A percentile compares a stretch with the other conserved stretches of the same genome.
phyloP scores from a whole-genome alignment of 1,140 invertebrate species.

The Phymastichus coffea region DNA sequence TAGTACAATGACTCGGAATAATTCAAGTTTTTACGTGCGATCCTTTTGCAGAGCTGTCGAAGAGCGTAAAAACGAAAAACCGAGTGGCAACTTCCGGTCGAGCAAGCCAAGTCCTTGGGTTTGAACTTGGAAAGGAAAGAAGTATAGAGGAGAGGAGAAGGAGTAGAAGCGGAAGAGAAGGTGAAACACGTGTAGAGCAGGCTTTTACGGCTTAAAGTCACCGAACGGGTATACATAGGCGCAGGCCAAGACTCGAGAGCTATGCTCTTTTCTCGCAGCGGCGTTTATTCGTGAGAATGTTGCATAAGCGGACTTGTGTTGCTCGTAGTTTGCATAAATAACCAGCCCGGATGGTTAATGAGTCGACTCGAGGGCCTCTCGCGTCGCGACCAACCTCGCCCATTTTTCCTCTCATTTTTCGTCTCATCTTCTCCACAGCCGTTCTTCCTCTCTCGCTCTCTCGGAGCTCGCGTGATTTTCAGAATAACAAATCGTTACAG shows the following conservation, averaged over 20 bases:
- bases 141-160: too few species aligned
- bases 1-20: background rate
- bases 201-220: background rate
- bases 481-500: background rate
- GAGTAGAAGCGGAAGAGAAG: conserved; percentile 2
- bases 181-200: background rate
- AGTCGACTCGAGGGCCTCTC: background rate
- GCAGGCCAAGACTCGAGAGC: too few species aligned
- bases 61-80: background rate
- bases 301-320: background rate
- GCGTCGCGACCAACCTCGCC: background rate
- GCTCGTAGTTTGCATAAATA: conserved; percentile 2
- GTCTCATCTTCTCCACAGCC: background rate
- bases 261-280: background rate
- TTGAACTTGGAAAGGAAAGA: background rate
- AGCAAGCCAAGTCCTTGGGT: background rate
- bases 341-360: conserved; percentile 4
- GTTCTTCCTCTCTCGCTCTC: background rate
- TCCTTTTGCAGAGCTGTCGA: background rate
- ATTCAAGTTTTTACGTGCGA: too few species aligned
- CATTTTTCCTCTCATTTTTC: background rate
- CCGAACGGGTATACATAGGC: background rate
- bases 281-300: background rate
- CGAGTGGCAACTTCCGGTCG: background rate
- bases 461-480: background rate